Base-by-base conservation (phyloP, 2,113 vertebrate species). In the Crocuta crocuta region DNA sequence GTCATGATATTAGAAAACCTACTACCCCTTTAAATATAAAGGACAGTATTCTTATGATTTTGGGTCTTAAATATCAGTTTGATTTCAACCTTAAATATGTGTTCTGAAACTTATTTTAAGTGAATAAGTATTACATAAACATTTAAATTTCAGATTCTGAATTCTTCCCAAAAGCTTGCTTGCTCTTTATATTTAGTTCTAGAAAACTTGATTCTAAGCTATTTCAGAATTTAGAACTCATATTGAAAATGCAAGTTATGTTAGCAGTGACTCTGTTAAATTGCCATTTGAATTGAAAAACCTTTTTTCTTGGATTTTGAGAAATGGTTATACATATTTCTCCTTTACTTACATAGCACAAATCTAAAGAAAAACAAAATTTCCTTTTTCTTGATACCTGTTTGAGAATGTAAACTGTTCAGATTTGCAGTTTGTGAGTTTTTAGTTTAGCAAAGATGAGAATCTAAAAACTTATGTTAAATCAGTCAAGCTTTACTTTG, bases 161-260 rank as follows among this genome's bases (percentile, higher is more conserved):
- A 31, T 95, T 94, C 43, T 97, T 93, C 16, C 5, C 53, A 16
- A 79, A 95, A 88, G 65, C 50, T 94, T 92, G n/a, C n/a, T 95
- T 95, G 35, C 33, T 94, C 19, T 96, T 96, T 89, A 85, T 96
- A 78, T 89, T 93, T 90, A 80, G 9, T 92, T 8, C 86, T 96
- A 96, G 26, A 94, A 96, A 84, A 86, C 93, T 90, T 73, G 33
- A 90, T 90, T 96, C 45, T 88, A 48, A 85, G 21, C 68, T 89
- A 7, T 73, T 97, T 97, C 39, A 82, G n/a, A 94, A 83, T 97
- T 95, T 88, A 94, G 48, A 93, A 92, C 31, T 93, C 50, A 48
- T 84, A 50, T 48, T 96, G 53, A 95, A 97, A 95, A 87, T 89
- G 1, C 23, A 92, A 45, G 28, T 96, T 92, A 78, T 15, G 7